These are phyloP conservation scores for Mycogona germanica DNA, from an alignment of 2,888 invertebrate species.

Conservation along the genomic window DNA sequence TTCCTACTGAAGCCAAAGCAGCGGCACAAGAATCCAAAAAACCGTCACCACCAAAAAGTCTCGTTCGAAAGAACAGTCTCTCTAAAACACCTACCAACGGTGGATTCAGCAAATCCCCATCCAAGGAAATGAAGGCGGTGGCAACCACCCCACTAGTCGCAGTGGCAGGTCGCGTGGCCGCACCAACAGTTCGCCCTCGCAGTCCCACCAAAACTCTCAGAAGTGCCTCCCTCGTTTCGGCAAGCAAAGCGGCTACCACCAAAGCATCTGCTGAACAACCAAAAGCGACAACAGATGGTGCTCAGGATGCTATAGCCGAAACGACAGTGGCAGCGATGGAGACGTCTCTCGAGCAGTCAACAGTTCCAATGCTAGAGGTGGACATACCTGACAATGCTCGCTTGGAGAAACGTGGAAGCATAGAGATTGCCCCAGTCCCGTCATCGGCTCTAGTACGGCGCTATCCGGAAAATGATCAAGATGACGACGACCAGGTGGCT, in stretches of 20 bases:
- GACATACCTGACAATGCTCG: not conserved
- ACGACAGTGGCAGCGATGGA: not conserved
- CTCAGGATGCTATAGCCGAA: not conserved
- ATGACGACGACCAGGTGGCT: not conserved
- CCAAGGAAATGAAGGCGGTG: no score
- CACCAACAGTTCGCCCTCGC: not conserved
- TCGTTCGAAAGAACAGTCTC: constrained; percentile 4
- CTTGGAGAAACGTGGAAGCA: constrained; percentile 11
- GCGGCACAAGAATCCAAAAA: not conserved
- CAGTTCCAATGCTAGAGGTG: not conserved
- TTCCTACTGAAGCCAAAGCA: not conserved
- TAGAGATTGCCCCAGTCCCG: constrained; percentile 14
- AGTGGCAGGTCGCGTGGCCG: not conserved
- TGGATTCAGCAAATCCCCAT: no score
- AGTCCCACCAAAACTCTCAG: constrained; percentile 3
- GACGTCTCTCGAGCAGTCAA: not conserved
- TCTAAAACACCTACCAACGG: constrained; percentile 8
- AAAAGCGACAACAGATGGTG: no score
- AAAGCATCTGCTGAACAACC: not conserved
- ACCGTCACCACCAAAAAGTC: constrained; percentile 4
- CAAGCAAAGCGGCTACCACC: not conserved
- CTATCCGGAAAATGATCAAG: not conserved
- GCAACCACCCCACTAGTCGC: no score
- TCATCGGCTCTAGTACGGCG: not conserved
- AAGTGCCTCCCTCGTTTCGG: not conserved